Base-by-base conservation (phyloP, 92 coral and sea anemone genomes). In the Palythoa heliodiscus region DNA sequence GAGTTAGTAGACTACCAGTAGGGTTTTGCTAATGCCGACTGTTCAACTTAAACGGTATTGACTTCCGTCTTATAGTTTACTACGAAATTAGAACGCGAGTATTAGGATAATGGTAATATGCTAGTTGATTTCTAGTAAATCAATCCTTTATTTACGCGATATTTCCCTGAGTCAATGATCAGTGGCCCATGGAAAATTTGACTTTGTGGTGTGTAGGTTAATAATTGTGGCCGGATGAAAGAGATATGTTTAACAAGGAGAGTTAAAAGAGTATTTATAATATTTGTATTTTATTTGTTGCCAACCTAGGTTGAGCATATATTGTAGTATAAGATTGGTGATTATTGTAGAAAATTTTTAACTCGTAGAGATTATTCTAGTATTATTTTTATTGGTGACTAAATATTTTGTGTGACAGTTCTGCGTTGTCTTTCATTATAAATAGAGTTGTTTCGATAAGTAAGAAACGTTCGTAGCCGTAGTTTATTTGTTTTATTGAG, bases 341-440 rank as follows among this genome's bases (percentile, higher is more conserved):
- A 63, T 63, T 63, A 63, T 63, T 63, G 69, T 63, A 63, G 69
- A 63, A 63, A 63, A 63, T 63, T 63, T 63, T 63, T 63, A 63
- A n/a, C 69, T 63, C 11, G 50, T 43, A 43, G 20, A 63, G 69
- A 63, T 19, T 63, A 63, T 6, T 63, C 8, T 63, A 63, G 69
- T 22, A 9, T 63, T 63, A 63, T 63, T 63, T 63, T 63, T 19
- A 19, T 63, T 19, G 69, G 19, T 63, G 69, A n/a, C 69, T 19
- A 63, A 63, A n/a, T 63, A 63, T n/a, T 60, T 63, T 63, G 69
- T 24, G 29, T n/a, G 69, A 63, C 69, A 8, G 23, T 61, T 55
- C 23, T 22, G 69, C 11, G 25, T 63, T 63, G 69, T 63, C 69
- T n/a, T 63, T 63, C 25, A 63, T 19, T 23, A 17, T 3, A 2